Evolutionary conservation across 2,797 vertebrate species (phyloP).

Genomic region (Moxostoma hubbsi): DNA sequence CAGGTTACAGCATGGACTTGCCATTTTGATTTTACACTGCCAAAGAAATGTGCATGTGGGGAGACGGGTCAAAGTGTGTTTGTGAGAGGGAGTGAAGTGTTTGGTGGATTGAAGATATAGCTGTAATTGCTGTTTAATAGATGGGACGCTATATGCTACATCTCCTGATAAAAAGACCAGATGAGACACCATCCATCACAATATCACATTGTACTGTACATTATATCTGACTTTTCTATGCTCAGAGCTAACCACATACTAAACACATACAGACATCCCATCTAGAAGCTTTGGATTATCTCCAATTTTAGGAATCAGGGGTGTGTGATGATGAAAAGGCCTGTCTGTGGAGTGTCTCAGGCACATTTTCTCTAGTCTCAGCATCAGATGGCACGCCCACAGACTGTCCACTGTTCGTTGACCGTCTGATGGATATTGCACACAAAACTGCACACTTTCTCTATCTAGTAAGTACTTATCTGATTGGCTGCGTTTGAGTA

Average conservation of each 20-base stretch:
- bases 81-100: constrained; percentile 13
- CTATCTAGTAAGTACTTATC: no score
- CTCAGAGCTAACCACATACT: constrained; percentile 34
- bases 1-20: constrained; percentile 43
- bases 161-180: constrained; percentile 35
- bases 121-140: constrained; percentile 62
- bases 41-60: constrained; percentile 46
- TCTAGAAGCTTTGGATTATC: constrained; percentile 26
- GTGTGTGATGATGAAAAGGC: constrained; percentile 34
- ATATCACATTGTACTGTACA: constrained; percentile 34
- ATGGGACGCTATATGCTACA: constrained; percentile 40
- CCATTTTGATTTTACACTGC: constrained; percentile 33
- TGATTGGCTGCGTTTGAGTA: no score
- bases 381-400: no score
- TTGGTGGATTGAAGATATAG: constrained; percentile 33
- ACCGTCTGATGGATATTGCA: no score
- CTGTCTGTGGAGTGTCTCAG: constrained; percentile 32
- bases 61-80: constrained; percentile 20
- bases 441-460: no score
- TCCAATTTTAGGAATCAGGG: constrained; percentile 15
- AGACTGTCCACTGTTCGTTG: no score
- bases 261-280: constrained; percentile 40
- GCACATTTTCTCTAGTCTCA: constrained; percentile 18
- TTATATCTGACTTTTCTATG: constrained; percentile 16
- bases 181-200: constrained; percentile 32